A percentile compares a stretch with the other conserved stretches of the same genome.
Evolutionary conservation across 2,113 vertebrate species (phyloP).

Genomic region (Hyaena hyaena): DNA sequence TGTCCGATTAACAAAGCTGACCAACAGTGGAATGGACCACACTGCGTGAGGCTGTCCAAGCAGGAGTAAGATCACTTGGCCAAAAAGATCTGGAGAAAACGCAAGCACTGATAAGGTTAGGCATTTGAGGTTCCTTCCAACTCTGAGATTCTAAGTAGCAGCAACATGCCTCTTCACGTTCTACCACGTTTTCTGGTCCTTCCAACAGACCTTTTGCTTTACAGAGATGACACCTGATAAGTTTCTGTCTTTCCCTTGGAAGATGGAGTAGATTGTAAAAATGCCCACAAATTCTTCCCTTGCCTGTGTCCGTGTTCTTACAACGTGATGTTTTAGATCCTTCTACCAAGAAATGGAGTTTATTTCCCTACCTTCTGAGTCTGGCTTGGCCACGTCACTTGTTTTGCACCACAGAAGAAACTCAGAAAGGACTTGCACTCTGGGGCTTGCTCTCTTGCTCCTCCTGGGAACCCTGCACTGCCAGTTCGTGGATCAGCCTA

Average conservation of each 20-base stretch:
- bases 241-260: not conserved
- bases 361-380: not conserved
- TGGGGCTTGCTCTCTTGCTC: not conserved
- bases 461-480: not conserved
- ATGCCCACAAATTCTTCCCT: not conserved
- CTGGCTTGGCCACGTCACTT: not conserved
- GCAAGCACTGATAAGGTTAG: not conserved
- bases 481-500: not conserved
- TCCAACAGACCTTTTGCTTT: not conserved
- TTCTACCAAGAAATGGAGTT: not conserved
- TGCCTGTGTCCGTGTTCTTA: not conserved
- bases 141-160: slow-evolving; percentile 31
- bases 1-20: not conserved
- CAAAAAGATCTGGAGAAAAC: not conserved
- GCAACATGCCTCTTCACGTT: not conserved
- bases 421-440: not conserved
- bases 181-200: not conserved
- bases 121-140: not conserved
- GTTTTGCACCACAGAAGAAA: not conserved
- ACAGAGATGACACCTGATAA: not conserved
- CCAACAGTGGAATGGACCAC: not conserved
- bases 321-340: not conserved
- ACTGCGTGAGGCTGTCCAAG: not conserved
- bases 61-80: not conserved
- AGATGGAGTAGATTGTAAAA: not conserved